Evolutionary conservation across 2,113 vertebrate genomes (phyloP).

Genomic region (Podarcis cretensis): DNA sequence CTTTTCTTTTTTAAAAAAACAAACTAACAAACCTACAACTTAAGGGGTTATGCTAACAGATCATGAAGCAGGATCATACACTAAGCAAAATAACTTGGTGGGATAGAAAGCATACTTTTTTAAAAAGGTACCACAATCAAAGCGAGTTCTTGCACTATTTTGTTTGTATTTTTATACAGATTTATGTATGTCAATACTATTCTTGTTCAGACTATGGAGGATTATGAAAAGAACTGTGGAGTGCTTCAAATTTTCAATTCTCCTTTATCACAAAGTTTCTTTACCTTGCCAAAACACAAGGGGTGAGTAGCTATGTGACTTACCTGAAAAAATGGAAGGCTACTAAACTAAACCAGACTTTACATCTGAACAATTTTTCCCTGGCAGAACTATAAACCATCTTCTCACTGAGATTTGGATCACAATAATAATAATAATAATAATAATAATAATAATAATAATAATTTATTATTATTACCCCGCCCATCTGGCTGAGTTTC

Average conservation of each 20-base stretch:
- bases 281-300: not conserved
- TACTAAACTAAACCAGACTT: not conserved
- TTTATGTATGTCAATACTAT: not conserved
- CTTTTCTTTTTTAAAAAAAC: too few species aligned
- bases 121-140: too few species aligned
- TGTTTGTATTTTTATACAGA: not conserved
- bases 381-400: not conserved
- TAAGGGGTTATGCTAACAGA: too few species aligned
- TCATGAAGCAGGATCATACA: too few species aligned
- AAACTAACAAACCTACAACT: too few species aligned
- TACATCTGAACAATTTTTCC: not conserved
- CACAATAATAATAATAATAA: too few species aligned
- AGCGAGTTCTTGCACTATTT: not conserved
- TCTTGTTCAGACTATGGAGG: not conserved
- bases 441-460: too few species aligned
- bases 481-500: too few species aligned
- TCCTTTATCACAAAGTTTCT: not conserved
- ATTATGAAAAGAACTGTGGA: not conserved
- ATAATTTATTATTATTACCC: too few species aligned
- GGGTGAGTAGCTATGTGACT: not conserved
- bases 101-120: too few species aligned
- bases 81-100: too few species aligned
- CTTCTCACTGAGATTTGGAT: not conserved
- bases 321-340: not conserved
- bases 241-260: not conserved